These are phyloP conservation scores for Solea solea DNA, from an alignment of 2,113 vertebrate genomes.

Conservation along the genomic window DNA sequence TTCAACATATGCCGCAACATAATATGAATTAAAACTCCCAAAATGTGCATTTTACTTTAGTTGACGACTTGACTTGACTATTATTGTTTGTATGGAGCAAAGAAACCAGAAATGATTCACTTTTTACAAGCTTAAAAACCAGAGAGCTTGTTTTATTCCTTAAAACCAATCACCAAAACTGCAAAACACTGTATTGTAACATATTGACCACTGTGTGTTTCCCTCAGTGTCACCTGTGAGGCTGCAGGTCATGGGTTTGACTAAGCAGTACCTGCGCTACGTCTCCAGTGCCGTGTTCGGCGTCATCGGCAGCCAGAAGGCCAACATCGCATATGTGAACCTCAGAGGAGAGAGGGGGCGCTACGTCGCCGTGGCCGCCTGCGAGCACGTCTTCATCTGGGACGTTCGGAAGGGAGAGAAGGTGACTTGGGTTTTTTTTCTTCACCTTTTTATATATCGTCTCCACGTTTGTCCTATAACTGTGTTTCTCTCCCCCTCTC, in stretches of 20 bases:
- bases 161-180: too few relatives aligned
- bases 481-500: neutral
- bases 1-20: too few relatives aligned
- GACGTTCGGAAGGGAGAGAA: constrained; percentile 94
- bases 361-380: constrained; percentile 91
- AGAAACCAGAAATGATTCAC: too few relatives aligned
- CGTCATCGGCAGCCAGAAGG: constrained; percentile 89
- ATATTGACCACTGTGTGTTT: neutral
- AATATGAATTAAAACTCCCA: too few relatives aligned
- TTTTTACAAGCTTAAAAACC: too few relatives aligned
- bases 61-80: too few relatives aligned
- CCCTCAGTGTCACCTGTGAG: neutral
- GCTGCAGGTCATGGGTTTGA: constrained; percentile 88
- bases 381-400: constrained; percentile 97
- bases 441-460: neutral
- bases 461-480: neutral
- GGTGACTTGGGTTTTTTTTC: constrained; percentile 72
- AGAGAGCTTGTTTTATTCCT: too few relatives aligned
- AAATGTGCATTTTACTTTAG: too few relatives aligned
- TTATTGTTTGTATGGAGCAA: too few relatives aligned
- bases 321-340: constrained; percentile 85
- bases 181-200: neutral
- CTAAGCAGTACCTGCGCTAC: constrained; percentile 96
- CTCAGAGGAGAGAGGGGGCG: constrained; percentile 89
- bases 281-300: constrained; percentile 88